Evolutionary conservation across 2,888 invertebrate species (phyloP), one percentile per base, ranked within the genome.

Genomic region (Drymonia ruficornis): DNA sequence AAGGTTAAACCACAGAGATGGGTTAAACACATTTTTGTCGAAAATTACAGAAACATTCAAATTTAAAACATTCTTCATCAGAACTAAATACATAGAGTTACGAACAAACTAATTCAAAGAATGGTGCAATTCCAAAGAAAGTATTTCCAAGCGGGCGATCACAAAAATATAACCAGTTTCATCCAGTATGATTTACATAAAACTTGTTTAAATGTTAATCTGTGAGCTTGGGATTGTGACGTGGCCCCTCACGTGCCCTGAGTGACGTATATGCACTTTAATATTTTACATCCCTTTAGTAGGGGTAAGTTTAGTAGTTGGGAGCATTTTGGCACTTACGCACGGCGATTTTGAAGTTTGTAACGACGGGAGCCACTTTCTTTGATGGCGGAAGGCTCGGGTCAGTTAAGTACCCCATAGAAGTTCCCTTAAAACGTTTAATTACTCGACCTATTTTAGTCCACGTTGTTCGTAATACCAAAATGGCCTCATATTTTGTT

Each of bases 121-220:
- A 70, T 67, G 66, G 65, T 74, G 68, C 70, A 72, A 74, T 78
- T 76, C 74, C 71, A 74, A 74, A 76, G 69, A 75, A 71, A 66
- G 64, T 57, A 56, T 72, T 78, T 79, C 74, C 79, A 68, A 70
- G 67, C 70, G 75, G 67, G 72, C 62, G 79, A 78, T 77, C 80
- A 81, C 74, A 81, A 81, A 84, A 84, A 86, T 81, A 78, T 78
- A 81, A 80, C 78, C 70, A 72, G 76, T 79, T 81, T 80, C 71
- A 78, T 72, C 72, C 78, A 67, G 59, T 73, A 73, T 67, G 80
- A 89, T 91, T 91, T 89, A 86, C 91, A 91, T 91, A 91, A 90
- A 91, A 85, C 86, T 90, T 89, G 88, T 91, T 88, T 89, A 91
- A 89, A 91, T 91, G 91, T 89, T 90, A 91, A 91, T 91, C 86